phyloP scores from a whole-genome alignment of 1,140 invertebrate genomes.

The Drosophila pruinosa region DNA sequence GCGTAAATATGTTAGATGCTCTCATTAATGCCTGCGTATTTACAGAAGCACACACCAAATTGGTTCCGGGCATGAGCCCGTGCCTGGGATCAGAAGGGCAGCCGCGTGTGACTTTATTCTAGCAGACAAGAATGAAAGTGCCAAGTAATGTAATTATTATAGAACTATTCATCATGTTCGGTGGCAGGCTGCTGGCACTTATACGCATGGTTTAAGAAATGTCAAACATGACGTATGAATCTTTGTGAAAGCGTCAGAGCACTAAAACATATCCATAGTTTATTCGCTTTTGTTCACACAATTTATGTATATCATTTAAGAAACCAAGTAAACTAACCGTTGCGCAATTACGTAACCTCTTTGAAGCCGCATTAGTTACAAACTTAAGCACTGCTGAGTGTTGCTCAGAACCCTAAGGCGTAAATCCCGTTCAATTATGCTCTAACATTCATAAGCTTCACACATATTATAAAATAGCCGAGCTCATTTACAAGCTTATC shows the following conservation, averaged over 20 bases:
- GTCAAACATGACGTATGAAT: slow-evolving; percentile 46
- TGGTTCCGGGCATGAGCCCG: background rate
- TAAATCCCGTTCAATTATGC: slow-evolving; percentile 71
- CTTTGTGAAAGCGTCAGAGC: slow-evolving; percentile 6
- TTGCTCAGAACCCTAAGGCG: slow-evolving; percentile 30
- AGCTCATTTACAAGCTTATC: slow-evolving; percentile 34
- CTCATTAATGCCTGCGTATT: slow-evolving; percentile 25
- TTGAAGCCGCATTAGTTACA: too few species aligned
- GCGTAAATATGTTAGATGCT: slow-evolving; percentile 15
- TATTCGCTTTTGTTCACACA: slow-evolving; percentile 18
- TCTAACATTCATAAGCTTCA: slow-evolving; percentile 60
- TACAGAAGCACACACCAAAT: slow-evolving; percentile 28
- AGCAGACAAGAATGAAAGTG: slow-evolving; percentile 56
- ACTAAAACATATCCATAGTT: slow-evolving; percentile 1
- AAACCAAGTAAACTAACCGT: slow-evolving; percentile 56
- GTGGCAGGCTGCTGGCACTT: slow-evolving; percentile 55
- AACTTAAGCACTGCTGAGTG: background rate
- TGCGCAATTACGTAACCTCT: slow-evolving; percentile 22
- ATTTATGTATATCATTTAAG: background rate
- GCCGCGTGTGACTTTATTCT: slow-evolving; percentile 72
- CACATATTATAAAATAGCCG: slow-evolving; percentile 47
- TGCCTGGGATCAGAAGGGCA: slow-evolving; percentile 17
- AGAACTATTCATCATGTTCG: slow-evolving; percentile 77
- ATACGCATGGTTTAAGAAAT: slow-evolving; percentile 40
- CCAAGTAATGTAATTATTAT: slow-evolving; percentile 77